Evolutionary conservation across 2,797 vertebrate genomes (phyloP).

Genomic region (Eremophila alpestris): DNA sequence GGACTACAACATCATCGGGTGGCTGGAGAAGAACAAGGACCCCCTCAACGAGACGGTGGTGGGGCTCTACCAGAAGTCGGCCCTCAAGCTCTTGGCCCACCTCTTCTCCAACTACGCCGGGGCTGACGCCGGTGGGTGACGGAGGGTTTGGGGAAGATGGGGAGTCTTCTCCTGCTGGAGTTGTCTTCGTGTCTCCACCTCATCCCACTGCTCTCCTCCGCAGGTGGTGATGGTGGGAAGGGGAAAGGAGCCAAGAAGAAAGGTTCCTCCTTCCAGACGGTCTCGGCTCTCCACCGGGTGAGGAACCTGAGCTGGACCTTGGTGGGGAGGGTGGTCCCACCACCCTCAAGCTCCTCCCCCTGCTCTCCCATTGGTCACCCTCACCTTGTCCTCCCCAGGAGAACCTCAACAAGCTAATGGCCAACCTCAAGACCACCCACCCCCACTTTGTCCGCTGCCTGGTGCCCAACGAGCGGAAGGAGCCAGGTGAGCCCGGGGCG

Average conservation of each 20-base stretch:
- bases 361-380: neutral
- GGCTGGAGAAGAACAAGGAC: constrained; percentile 88
- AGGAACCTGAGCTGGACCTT: neutral
- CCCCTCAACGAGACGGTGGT: constrained; percentile 87
- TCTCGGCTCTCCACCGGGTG: constrained; percentile 86
- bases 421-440: constrained; percentile 85
- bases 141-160: neutral
- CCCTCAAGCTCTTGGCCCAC: constrained; percentile 78
- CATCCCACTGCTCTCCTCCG: rapidly evolving
- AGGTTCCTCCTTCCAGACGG: constrained; percentile 89
- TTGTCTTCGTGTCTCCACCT: neutral
- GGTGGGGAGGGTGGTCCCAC: neutral
- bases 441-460: constrained; percentile 73
- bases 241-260: constrained; percentile 88
- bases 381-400: constrained; percentile 71
- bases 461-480: constrained; percentile 38
- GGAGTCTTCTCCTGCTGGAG: no score
- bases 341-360: neutral
- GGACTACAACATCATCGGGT: constrained; percentile 85
- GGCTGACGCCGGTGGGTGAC: neutral
- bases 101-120: constrained; percentile 52
- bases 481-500: neutral
- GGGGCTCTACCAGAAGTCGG: constrained; percentile 83
- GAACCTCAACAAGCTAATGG: constrained; percentile 92
- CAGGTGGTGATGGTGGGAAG: constrained; percentile 40